Percentiles rank a stretch among this genome's conserved stretches.
These are phyloP conservation scores for Operophtera brumata DNA, from an alignment of 2,888 invertebrate genomes.

Conservation along the genomic window DNA sequence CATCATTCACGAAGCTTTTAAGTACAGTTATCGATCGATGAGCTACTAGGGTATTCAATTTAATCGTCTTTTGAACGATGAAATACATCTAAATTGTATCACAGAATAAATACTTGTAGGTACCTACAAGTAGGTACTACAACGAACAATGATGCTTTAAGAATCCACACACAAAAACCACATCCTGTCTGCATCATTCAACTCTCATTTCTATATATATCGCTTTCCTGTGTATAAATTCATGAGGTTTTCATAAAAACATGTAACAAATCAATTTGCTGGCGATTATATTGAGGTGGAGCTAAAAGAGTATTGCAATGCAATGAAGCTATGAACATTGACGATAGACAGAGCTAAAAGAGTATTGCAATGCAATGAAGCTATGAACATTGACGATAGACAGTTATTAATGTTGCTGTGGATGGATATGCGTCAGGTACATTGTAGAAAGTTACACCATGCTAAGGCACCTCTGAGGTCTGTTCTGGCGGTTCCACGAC, in stretches of 20 bases:
- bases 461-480: conserved; percentile 7
- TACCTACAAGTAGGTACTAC: too few relatives aligned
- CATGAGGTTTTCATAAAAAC: conserved; percentile 29
- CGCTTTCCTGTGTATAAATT: conserved; percentile 28
- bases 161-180: conserved; percentile 22
- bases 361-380: conserved; percentile 32
- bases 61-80: neutral
- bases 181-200: conserved; percentile 25
- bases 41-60: neutral
- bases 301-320: conserved; percentile 25
- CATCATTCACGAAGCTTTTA: neutral
- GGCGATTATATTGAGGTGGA: conserved; percentile 16
- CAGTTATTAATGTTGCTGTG: conserved; percentile 48
- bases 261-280: conserved; percentile 38
- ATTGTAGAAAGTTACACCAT: conserved; percentile 48
- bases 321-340: conserved; percentile 34
- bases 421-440: conserved; percentile 45
- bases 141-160: conserved; percentile 14
- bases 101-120: too few relatives aligned
- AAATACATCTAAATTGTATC: too few relatives aligned
- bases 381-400: conserved; percentile 36
- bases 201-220: conserved; percentile 26
- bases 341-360: conserved; percentile 37
- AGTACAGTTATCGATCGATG: neutral
- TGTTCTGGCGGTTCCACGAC: conserved; percentile 31